These are phyloP conservation scores for Apotomis capreana DNA, from an alignment of 2,888 invertebrate species.

Conservation along the genomic window DNA sequence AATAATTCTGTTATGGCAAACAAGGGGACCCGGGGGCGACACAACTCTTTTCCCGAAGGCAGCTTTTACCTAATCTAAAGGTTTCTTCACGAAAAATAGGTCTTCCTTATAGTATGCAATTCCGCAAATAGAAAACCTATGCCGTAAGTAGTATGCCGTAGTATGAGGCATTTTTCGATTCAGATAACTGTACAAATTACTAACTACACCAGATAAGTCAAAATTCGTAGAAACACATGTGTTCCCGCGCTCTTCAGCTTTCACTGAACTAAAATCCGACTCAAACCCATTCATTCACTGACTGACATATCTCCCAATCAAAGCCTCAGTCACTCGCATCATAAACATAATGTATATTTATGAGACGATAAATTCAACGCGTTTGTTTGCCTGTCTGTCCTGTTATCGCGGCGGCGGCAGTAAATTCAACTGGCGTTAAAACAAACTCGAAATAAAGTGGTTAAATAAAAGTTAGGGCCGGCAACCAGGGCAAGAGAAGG, in stretches of 20 bases:
- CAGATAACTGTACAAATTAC: too few relatives aligned
- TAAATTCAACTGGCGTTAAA: constrained; percentile 42
- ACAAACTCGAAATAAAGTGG: constrained; percentile 41
- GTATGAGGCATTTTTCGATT: too few relatives aligned
- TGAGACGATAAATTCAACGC: constrained; percentile 42
- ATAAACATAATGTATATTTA: constrained; percentile 43
- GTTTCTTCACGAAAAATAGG: too few relatives aligned
- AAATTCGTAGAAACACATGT: constrained; percentile 18
- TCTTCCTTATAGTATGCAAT: too few relatives aligned
- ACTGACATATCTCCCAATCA: constrained; percentile 32
- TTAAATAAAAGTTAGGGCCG: constrained; percentile 33
- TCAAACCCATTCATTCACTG: constrained; percentile 30
- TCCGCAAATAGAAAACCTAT: too few relatives aligned
- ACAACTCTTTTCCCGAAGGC: too few relatives aligned
- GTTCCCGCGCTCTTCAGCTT: constrained; percentile 11
- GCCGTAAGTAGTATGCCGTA: too few relatives aligned
- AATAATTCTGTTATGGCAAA: too few relatives aligned
- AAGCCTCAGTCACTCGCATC: constrained; percentile 21
- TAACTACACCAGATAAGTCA: not conserved
- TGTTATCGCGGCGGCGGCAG: constrained; percentile 40
- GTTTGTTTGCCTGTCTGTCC: constrained; percentile 41
- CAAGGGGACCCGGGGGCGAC: too few relatives aligned
- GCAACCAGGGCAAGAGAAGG: not conserved
- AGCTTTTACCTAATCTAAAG: too few relatives aligned
- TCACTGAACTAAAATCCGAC: constrained; percentile 18